These are phyloP conservation scores for Drosophila cognata DNA, from an alignment of 2,888 invertebrate species.

Conservation along the genomic window DNA sequence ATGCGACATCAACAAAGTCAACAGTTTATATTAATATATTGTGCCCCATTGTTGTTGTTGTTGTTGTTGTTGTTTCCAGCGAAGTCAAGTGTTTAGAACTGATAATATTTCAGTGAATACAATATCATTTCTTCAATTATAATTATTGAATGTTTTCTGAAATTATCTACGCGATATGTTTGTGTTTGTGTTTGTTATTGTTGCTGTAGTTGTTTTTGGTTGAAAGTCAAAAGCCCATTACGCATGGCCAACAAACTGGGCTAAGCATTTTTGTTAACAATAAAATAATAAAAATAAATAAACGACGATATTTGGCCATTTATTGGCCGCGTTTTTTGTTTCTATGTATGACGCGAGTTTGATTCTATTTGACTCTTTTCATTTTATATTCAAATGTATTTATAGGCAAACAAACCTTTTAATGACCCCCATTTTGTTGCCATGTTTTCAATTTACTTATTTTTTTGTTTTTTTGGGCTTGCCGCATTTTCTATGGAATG, in stretches of 20 bases:
- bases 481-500: conserved; percentile 52
- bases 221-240: conserved; percentile 18
- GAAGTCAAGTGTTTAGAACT: conserved; percentile 43
- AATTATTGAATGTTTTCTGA: conserved; percentile 48
- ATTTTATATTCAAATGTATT: conserved; percentile 22
- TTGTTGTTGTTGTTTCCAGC: conserved; percentile 26
- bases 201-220: conserved; percentile 4
- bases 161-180: conserved; percentile 43
- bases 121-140: conserved; percentile 52
- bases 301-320: conserved; percentile 21
- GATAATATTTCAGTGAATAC: conserved; percentile 42
- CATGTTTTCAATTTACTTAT: conserved; percentile 12
- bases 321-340: conserved; percentile 46
- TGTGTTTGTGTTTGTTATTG: conserved; percentile 8
- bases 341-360: conserved; percentile 48
- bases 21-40: conserved; percentile 15
- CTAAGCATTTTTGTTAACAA: conserved; percentile 53
- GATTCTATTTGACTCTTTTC: conserved; percentile 50
- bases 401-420: conserved; percentile 48
- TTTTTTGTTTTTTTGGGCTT: conserved; percentile 48
- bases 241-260: conserved; percentile 35
- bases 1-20: conserved; percentile 37
- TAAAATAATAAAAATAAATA: conserved; percentile 33
- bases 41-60: conserved; percentile 7
- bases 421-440: conserved; percentile 58